These are phyloP conservation scores for Lumbricus terrestris DNA, from an alignment of 2,888 invertebrate genomes.

Conservation along the genomic window DNA sequence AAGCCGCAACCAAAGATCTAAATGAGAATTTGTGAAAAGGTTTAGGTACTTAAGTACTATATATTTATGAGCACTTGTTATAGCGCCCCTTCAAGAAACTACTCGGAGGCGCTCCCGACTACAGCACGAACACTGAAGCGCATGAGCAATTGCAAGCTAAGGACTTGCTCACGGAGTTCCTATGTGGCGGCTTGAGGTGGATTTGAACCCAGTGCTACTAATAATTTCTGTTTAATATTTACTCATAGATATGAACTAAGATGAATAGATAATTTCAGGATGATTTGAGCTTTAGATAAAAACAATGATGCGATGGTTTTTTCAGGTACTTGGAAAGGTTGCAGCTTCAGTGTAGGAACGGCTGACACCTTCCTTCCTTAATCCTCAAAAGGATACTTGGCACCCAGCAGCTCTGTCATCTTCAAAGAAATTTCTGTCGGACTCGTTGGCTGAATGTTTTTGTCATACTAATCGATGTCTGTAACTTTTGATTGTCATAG, in stretches of 20 bases:
- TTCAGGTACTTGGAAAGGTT: background rate
- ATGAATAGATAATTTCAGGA: too few relatives aligned
- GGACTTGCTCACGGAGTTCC: too few relatives aligned
- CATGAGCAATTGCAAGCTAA: too few relatives aligned
- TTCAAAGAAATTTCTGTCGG: background rate
- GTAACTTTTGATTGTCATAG: constrained; percentile 16
- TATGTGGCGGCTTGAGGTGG: too few relatives aligned
- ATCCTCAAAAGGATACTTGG: background rate
- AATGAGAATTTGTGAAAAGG: background rate
- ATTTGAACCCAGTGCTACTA: too few relatives aligned
- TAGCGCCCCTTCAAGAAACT: too few relatives aligned
- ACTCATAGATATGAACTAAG: too few relatives aligned
- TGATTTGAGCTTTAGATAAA: too few relatives aligned
- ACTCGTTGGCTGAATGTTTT: constrained; percentile 10
- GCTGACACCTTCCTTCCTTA: background rate
- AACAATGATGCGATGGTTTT: background rate
- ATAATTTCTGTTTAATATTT: too few relatives aligned
- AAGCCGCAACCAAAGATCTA: background rate
- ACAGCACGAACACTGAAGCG: too few relatives aligned
- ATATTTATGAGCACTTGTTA: too few relatives aligned
- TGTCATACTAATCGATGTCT: background rate
- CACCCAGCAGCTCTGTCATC: background rate
- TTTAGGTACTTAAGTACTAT: background rate
- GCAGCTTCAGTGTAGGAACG: background rate
- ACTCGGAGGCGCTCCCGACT: too few relatives aligned